Conservation (phyloP, 2,113 vertebrate genomes). For the Takifugu bimaculatus region DNA sequence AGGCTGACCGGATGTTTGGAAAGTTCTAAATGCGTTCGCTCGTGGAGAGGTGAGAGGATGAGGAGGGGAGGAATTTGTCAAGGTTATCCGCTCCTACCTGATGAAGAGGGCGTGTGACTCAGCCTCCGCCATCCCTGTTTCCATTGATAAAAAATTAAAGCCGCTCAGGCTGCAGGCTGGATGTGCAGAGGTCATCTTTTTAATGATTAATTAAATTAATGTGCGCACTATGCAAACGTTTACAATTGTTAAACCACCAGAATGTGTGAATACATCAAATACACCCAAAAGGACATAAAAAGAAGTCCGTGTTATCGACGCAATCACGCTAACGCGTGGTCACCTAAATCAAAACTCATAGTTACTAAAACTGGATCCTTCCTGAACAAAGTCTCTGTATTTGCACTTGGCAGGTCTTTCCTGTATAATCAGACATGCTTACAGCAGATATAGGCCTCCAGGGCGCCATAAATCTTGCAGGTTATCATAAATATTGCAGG, state of each 20-base stretch:
- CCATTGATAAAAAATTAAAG: constrained; percentile 26
- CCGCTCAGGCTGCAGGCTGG: background rate
- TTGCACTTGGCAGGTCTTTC: constrained; percentile 18
- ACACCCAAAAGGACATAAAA: too few species aligned
- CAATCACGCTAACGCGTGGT: too few species aligned
- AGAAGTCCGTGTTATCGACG: too few species aligned
- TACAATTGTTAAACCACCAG: too few species aligned
- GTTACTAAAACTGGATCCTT: too few species aligned
- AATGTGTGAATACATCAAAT: too few species aligned
- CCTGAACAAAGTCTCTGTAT: background rate
- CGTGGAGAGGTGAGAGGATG: background rate
- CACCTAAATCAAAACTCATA: too few species aligned
- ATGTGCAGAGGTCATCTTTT: background rate
- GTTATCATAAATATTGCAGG: background rate
- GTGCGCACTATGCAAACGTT: too few species aligned
- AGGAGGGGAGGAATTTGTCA: constrained; percentile 22
- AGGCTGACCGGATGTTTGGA: too few species aligned
- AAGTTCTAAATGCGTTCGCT: too few species aligned
- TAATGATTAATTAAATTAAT: background rate
- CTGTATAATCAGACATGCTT: constrained; percentile 21
- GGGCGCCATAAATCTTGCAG: constrained; percentile 47
- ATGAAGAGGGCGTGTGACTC: constrained; percentile 46
- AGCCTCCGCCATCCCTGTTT: constrained; percentile 27
- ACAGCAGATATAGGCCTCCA: constrained; percentile 23
- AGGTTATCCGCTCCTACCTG: constrained; percentile 60